These are phyloP conservation scores for Apotomis capreana DNA, from an alignment of 2,888 invertebrate species.

Conservation along the genomic window DNA sequence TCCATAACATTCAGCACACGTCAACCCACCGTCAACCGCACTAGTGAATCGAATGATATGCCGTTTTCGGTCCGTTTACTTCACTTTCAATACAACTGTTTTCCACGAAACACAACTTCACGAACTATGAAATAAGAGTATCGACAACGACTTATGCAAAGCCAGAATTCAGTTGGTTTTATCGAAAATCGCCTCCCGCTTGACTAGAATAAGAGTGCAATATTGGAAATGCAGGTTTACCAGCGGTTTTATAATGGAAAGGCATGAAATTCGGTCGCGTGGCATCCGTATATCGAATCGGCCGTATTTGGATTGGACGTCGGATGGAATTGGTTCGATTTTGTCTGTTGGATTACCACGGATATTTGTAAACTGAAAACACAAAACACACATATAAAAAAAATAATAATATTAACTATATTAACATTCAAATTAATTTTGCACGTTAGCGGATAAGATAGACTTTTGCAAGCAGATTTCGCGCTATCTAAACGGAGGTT, in stretches of 20 bases:
- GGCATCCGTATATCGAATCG: slow-evolving; percentile 15
- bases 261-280: slow-evolving; percentile 20
- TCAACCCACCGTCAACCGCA: background rate
- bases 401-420: too few relatives aligned
- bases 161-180: background rate
- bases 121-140: background rate
- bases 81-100: background rate
- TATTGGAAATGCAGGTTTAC: background rate
- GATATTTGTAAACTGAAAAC: too few relatives aligned
- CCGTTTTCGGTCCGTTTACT: slow-evolving; percentile 2
- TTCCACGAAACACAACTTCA: background rate
- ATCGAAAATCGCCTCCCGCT: background rate
- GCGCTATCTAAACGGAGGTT: too few relatives aligned
- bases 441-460: too few relatives aligned
- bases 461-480: too few relatives aligned
- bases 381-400: too few relatives aligned
- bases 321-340: slow-evolving; percentile 4
- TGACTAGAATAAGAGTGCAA: background rate
- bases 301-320: background rate
- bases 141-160: background rate
- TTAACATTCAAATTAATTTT: too few relatives aligned
- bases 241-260: slow-evolving; percentile 6
- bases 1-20: background rate
- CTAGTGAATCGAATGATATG: slow-evolving; percentile 11
- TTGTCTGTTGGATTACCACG: background rate